Base-by-base conservation (phyloP, 2,113 vertebrate genomes). In the Spilogale gracilis region DNA sequence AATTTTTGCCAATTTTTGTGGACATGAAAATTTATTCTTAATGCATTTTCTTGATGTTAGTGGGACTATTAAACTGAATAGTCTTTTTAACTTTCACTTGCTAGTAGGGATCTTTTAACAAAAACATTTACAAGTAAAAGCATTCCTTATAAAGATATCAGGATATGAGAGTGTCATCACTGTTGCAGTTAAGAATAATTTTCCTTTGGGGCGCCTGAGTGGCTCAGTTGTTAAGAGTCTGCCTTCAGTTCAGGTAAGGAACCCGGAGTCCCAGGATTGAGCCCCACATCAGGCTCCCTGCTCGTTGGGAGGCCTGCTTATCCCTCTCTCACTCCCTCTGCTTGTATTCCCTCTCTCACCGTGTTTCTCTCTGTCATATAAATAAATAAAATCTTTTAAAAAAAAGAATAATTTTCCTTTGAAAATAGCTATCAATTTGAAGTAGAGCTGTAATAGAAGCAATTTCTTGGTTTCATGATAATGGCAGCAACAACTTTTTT, bases 381-480 rank as follows among this genome's bases (percentile, higher is more conserved):
- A 38, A 38, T 38, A 38, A 38, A 38, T 38, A 38, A 38, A 38
- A 38, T 38, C 38, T 38, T 38, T 38, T 38, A 38, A 38, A 38
- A 38, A 38, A 38, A 92, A 86, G 65, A 85, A 92, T 86, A 60
- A 45, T 89, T 94, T 89, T 95, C 54, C 93, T 95, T 92, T 94
- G 79, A 69, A 76, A 86, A 76, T n/a, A 82, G 56, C 30, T 83
- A 7, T 89, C 43, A 78, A 0, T 95, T 95, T 93, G 43, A 96
- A 69, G 69, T 80, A 93, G 63, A 94, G 76, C n/a, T 96, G 94
- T 83, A 80, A 94, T 94, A 60, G 82, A 89, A 89, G 74, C 45
- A 52, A 0, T 96, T 94, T 92, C 52, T 91, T 74, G 90, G 16
- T 80, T 95, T 97, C 56, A 20, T 74, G 16, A n/a, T 79, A 58